Evolutionary conservation across 1,140 invertebrate genomes (phyloP), one percentile per base, ranked within the genome.

Genomic region (Psix sp.): DNA sequence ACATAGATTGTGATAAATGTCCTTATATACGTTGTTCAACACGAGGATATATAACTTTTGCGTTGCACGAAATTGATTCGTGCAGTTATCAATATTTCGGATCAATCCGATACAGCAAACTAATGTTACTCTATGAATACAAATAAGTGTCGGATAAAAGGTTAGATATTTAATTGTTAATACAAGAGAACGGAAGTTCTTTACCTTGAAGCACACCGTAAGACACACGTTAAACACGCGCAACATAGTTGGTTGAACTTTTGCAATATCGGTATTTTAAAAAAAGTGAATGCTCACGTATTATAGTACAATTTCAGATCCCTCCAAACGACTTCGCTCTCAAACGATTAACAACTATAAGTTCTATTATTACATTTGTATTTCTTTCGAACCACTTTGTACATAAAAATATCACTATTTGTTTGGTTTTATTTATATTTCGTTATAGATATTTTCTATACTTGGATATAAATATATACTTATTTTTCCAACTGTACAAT

Each of bases 151-250:
- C 13, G 70, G 35, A 66, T 57, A 57, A 74, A 74, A 67, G 62
- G 60, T 73, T 66, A 66, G 54, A 74, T 74, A 74, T 65, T 67
- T 62, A 62, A 66, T 73, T 56, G 68, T 66, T 59, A 48, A 33
- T 66, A 60, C 48, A 62, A 54, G 71, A 74, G 71, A 74, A 74
- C 71, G 71, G 71, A 74, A 74, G 71, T 74, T 62, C 63, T 57
- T 74, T 67, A 74, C 71, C 71, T 67, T 74, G 56, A 74, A 74
- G 63, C 54, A 42, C 46, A 31, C 46, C 40, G 48, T 40, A 33
- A 56, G 40, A 62, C 38, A 67, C 60, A 35, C 26, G 56, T 54
- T 56, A 33, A 67, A 43, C 49, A 56, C 36, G 40, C 31, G 20
- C 39, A 56, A 62, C 57, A 57, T 3, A 40, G 18, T 39, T 16